Base-by-base conservation (phyloP, 2,888 invertebrate species). In the Biston betularia region DNA sequence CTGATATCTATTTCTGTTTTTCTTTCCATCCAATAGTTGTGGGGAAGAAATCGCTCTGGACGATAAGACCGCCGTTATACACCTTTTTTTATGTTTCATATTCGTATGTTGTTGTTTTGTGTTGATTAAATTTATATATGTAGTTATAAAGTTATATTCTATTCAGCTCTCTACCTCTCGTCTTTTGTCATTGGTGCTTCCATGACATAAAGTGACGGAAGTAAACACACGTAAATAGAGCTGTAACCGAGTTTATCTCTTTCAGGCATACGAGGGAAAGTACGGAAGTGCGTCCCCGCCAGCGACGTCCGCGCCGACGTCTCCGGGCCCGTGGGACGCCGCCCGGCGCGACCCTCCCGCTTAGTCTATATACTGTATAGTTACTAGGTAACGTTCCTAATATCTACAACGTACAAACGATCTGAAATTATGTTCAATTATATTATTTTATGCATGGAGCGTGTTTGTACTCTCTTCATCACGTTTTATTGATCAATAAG, bases 251-350 rank as follows among this genome's bases (percentile, higher is more conserved):
- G 3, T 2, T 24, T 2, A 24, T 3, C 24, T 71, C 42, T 85
- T 87, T 54, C 86, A 93, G 92, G 88, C 89, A 6, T 93, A 89
- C 73, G 87, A 88, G 68, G 82, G 77, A 65, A 88, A 85, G 69
- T 77, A 79, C 44, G 71, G 71, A 5, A 50, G 49, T 40, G 15
- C 12, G 5, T 5, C 45, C 0, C 11, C 11, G 5, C 57, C 46
- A 4, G 1, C 14, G 44, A n/a, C 34, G 6, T 15, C 15, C 6
- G 33, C 44, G 6, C 44, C 55, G 15, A 40, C 53, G 3, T 10
- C 12, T 0, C 34, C 54, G 11, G 53, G 58, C 6, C 50, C 57
- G 6, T n/a, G 56, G 24, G 73, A 71, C 63, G 67, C 74, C 61
- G 66, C 74, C 5, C 82, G 83, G 67, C 85, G 80, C 81, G 33